phyloP scores from a whole-genome alignment of 1,140 invertebrate genomes.

The Bombus superbus region DNA sequence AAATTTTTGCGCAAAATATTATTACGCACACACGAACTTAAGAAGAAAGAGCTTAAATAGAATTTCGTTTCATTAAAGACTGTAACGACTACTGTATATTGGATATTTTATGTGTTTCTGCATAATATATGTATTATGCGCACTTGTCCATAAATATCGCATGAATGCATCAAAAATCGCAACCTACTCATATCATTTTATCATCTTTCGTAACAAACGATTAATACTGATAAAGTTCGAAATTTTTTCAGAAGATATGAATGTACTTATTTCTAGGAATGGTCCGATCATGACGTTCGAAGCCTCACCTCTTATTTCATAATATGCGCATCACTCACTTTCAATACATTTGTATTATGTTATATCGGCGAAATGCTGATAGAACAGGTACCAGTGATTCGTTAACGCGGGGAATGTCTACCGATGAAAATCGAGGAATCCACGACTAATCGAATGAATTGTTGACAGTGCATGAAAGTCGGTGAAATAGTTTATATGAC shows the following conservation, averaged over 20 bases:
- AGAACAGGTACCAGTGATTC: slow-evolving; percentile 60
- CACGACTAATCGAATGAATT: slow-evolving; percentile 23
- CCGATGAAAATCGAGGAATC: rapidly evolving
- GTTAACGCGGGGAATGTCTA: not conserved
- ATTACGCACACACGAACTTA: not conserved
- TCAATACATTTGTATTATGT: slow-evolving; percentile 74
- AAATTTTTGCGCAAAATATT: not conserved
- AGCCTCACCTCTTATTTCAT: slow-evolving; percentile 40
- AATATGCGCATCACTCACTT: slow-evolving; percentile 60
- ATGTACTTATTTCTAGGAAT: slow-evolving; percentile 59
- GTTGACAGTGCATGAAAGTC: slow-evolving; percentile 63
- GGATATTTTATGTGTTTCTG: not conserved
- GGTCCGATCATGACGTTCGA: slow-evolving; percentile 46
- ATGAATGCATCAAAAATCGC: no score
- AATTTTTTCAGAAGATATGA: no score
- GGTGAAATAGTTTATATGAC: slow-evolving; percentile 64
- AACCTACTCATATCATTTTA: no score
- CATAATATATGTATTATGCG: not conserved
- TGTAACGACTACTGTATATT: not conserved
- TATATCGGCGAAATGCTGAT: slow-evolving; percentile 70
- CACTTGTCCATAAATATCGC: no score
- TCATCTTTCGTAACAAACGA: no score
- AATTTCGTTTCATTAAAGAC: not conserved
- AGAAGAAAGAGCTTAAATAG: no score
- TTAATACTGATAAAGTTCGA: no score